A percentile compares a stretch with the other conserved stretches of the same genome.
phyloP scores from a whole-genome alignment of 37 sponge, comb jelly and placozoan species.

The Oopsacas minuta region DNA sequence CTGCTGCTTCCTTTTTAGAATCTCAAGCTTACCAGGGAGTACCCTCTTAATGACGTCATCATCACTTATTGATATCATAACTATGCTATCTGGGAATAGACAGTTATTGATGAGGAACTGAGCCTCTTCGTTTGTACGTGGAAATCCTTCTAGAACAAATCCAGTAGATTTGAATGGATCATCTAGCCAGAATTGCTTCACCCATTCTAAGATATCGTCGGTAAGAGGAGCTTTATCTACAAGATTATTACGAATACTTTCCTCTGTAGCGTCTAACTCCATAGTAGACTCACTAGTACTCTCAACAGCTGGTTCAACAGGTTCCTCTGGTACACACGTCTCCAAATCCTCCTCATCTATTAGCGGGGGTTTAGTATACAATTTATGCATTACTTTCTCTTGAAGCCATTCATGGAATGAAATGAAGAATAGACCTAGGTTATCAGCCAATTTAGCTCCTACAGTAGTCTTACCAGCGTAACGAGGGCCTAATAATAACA shows the following conservation, averaged over 20 bases:
- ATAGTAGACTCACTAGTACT: not conserved
- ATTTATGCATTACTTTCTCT: constrained; percentile 57
- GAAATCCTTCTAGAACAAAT: constrained; percentile 87
- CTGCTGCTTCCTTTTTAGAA: constrained; percentile 60
- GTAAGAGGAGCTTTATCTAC: constrained; percentile 52
- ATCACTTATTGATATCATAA: constrained; percentile 51
- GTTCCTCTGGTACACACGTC: not conserved
- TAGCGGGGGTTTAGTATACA: constrained; percentile 53
- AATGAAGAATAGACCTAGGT: constrained; percentile 76
- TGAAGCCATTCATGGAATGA: constrained; percentile 72
- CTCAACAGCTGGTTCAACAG: constrained; percentile 30
- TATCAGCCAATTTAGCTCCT: constrained; percentile 43
- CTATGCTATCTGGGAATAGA: constrained; percentile 65
- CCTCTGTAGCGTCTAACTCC: not conserved
- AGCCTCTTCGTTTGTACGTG: constrained; percentile 55
- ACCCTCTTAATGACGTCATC: constrained; percentile 47
- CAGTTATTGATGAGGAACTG: constrained; percentile 42
- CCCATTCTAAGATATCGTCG: constrained; percentile 44
- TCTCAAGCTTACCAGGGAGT: constrained; percentile 43
- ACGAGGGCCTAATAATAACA: constrained; percentile 64
- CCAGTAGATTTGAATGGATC: constrained; percentile 90
- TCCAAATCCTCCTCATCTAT: constrained; percentile 49
- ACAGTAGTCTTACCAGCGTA: constrained; percentile 62
- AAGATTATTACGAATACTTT: constrained; percentile 21
- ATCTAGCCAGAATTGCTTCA: constrained; percentile 54